Base-by-base conservation (phyloP, 2,113 vertebrate species). In the Xenus cinereus region DNA sequence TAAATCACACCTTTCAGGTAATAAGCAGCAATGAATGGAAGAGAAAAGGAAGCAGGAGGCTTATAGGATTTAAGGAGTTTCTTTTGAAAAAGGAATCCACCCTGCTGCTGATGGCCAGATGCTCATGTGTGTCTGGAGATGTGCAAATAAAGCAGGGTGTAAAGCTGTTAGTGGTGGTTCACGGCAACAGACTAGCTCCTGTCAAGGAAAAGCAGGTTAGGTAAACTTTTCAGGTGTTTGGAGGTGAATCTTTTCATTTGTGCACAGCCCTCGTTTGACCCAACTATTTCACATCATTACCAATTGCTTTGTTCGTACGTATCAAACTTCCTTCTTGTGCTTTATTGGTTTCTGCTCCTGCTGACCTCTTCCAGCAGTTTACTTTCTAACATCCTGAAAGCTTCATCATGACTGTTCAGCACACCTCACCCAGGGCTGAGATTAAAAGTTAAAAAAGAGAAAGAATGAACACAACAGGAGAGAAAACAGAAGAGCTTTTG, bases 261-360 rank as follows among this genome's bases (percentile, higher is more conserved):
- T 97, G 73, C 78, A 74, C 94, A 97, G 94, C 95, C 93, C 95
- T 97, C 56, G 6, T 66, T 89, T 97, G 97, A 98, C 97, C 97
- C 90, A 92, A 64, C 86, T n/a, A 94, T 94, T 97, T 98, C 97
- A 93, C 94, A 97, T 97, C 96, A 81, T 95, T 96, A 96, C 95
- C 86, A 95, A 97, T 95, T 93, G 92, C 92, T 97, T 97, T 97
- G 95, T 96, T 94, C 75, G 8, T 82, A 89, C 54, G 46, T 74
- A 96, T 97, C 96, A 76, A 80, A 93, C 93, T 95, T 98, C 87
- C 87, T 97, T 82, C 84, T 84, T 69, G 81, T 71, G 82, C 91
- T 97, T 98, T 98, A 98, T 98, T 98, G 95, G 95, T 89, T 98
- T 98, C 97, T 97, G 96, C 97, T 98, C 82, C 54, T 51, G 43